Evolutionary conservation across 2,113 vertebrate genomes (phyloP).

Genomic region (Marmota flaviventris): DNA sequence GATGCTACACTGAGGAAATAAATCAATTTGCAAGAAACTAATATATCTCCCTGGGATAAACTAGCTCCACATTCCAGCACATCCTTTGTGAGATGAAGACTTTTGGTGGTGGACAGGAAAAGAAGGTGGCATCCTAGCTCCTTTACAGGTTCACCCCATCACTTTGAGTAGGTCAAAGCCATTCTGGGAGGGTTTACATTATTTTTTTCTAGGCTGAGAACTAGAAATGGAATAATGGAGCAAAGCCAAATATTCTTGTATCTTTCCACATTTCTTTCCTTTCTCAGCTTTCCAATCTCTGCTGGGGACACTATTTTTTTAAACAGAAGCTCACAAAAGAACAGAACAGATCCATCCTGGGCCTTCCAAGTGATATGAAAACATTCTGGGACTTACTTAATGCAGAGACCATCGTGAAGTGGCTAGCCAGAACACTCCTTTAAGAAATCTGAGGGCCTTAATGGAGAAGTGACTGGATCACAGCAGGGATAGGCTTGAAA

Average conservation of each 20-base stretch:
- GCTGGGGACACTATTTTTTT: not conserved
- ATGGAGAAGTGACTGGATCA: not conserved
- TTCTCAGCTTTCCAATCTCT: constrained; percentile 7
- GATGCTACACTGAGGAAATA: not conserved
- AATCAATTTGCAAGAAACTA: constrained; percentile 36
- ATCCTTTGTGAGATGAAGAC: constrained; percentile 17
- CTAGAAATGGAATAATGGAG: not conserved
- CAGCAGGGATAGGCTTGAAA: not conserved
- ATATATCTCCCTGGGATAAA: not conserved
- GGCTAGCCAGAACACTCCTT: not conserved
- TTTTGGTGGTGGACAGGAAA: constrained; percentile 40
- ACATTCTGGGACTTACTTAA: not conserved
- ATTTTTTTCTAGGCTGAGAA: constrained; percentile 29
- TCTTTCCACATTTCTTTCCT: not conserved
- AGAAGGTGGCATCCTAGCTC: constrained; percentile 1
- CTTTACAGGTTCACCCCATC: not conserved
- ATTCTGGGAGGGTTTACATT: not conserved
- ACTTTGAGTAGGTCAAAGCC: not conserved
- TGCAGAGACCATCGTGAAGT: not conserved
- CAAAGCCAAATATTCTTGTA: not conserved
- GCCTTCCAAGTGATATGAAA: not conserved
- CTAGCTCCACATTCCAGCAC: not conserved
- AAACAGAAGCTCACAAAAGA: constrained; percentile 20
- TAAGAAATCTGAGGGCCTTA: not conserved
- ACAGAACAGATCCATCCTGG: not conserved